Base-by-base conservation (phyloP, 2,797 vertebrate species). In the Pseudomugil gertrudae region DNA sequence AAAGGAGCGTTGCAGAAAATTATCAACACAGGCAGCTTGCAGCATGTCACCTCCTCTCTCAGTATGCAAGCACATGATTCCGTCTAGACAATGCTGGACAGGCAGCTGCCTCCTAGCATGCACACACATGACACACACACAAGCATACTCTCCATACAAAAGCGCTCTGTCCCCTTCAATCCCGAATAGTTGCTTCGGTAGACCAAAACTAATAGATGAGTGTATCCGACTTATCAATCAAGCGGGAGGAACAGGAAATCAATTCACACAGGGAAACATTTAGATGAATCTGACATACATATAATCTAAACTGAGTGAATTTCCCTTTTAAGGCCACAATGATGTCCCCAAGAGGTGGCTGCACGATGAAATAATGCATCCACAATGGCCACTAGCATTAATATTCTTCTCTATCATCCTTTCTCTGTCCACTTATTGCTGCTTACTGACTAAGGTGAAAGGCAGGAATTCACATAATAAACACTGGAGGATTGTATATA, bases 11-110 rank as follows among this genome's bases (percentile, higher is more conserved):
- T 35, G 68, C 15, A 1, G 68, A 65, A 74, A 84, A 85, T 89
- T 81, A 86, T 84, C 78, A 84, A 80, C 73, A 55, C 48, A 2
- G 76, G 78, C 85, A 80, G 84, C 79, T 83, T 79, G 79, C 64
- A 51, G 64, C 63, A 0, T 79, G 82, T 84, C 87, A 74, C 81
- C 84, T 78, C 75, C 77, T 66, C 72, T 83, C 64, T 91, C 80
- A 72, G 85, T 89, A 90, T 91, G 91, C 89, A 84, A 83, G 57
- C 78, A 26, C 89, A 89, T 81, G 84, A 81, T 78, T 87, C 80
- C 56, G 87, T 92, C 88, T 87, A 87, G 89, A 90, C 89, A 84
- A 88, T 81, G 69, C 72, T 17, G 65, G 85, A 83, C 81, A 84
- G 79, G 84, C 89, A 90, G 87, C 87, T 88, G 85, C 84, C 86